Evolutionary conservation across 2,888 invertebrate genomes (phyloP).

Genomic region (Monochamus alternatus): DNA sequence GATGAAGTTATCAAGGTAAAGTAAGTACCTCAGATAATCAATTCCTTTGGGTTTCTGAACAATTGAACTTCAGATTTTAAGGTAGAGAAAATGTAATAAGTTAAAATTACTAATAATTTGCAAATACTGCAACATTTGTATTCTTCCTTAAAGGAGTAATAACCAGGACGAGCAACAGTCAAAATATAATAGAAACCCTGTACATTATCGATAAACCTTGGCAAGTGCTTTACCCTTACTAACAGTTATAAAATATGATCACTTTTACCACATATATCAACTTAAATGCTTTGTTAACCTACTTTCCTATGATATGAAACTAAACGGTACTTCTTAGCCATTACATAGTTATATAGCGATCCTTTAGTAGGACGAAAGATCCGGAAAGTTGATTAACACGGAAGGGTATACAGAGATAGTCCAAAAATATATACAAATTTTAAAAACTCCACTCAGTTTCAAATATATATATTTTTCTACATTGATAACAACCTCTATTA

Average conservation of each 20-base stretch:
- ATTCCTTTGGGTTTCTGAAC: too few species aligned
- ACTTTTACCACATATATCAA: constrained; percentile 54
- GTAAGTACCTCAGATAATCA: too few species aligned
- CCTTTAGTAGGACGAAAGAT: constrained; percentile 30
- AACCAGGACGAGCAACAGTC: too few species aligned
- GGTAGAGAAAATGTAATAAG: too few species aligned
- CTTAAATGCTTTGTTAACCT: constrained; percentile 51
- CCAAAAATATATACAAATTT: constrained; percentile 38
- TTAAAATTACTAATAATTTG: too few species aligned
- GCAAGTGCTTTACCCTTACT: constrained; percentile 58
- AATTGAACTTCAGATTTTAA: too few species aligned
- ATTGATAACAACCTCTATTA: constrained; percentile 41
- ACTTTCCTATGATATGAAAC: constrained; percentile 46
- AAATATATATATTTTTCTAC: constrained; percentile 36
- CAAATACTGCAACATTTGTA: too few species aligned
- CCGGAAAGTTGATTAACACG: constrained; percentile 52
- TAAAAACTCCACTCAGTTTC: constrained; percentile 31
- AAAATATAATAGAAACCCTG: not conserved
- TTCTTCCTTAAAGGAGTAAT: too few species aligned
- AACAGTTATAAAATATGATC: constrained; percentile 56
- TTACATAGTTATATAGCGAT: constrained; percentile 29
- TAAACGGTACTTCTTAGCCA: constrained; percentile 27
- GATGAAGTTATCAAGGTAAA: too few species aligned
- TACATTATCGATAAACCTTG: constrained; percentile 53
- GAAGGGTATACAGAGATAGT: constrained; percentile 50